Evolutionary conservation across 37 sponge, comb jelly and placozoan species (phyloP), one percentile per base, ranked within the genome.

Genomic region (Corticium candelabrum): DNA sequence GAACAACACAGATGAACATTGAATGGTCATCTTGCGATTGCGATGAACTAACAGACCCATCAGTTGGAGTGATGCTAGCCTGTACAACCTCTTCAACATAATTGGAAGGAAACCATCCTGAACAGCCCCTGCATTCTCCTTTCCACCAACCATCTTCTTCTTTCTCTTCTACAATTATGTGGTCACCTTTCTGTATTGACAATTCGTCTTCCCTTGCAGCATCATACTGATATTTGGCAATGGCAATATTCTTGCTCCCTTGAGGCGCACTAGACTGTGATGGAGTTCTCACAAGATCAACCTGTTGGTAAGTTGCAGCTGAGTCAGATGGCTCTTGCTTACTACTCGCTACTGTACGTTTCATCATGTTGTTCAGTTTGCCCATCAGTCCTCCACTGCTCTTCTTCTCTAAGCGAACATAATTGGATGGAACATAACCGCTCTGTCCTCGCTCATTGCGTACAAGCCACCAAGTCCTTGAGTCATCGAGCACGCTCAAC

Each of bases 101-200:
- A 73, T 95, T 95, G 75, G 87, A 89, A 31, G 96, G 96, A 78
- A 95, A 95, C 89, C 93, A 95, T 2, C 96, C 96, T 7, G 83
- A 85, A 34, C 41, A 37, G 33, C 82, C 80, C 0, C 85, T 89
- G 39, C 77, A 73, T 37, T 87, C 78, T 1, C 96, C 96, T 62
- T 87, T 83, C 96, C 96, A 95, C 96, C 96, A 95, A 0, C 96
- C 96, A 70, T 95, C 96, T 39, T 84, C 90, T 75, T 95, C 90
- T 78, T 95, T 91, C 80, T 91, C 96, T 73, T 91, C 73, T 34
- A 95, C 88, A 1, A 86, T 81, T 41, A 95, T 80, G 36, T 84
- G 79, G 35, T 95, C 92, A 2, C 92, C 96, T 79, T 91, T 95
- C 69, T 87, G 77, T 38, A 95, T 67, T 3, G 70, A 67, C 7